Conservation (phyloP, 1,140 invertebrate species). For the Solen grandis region DNA sequence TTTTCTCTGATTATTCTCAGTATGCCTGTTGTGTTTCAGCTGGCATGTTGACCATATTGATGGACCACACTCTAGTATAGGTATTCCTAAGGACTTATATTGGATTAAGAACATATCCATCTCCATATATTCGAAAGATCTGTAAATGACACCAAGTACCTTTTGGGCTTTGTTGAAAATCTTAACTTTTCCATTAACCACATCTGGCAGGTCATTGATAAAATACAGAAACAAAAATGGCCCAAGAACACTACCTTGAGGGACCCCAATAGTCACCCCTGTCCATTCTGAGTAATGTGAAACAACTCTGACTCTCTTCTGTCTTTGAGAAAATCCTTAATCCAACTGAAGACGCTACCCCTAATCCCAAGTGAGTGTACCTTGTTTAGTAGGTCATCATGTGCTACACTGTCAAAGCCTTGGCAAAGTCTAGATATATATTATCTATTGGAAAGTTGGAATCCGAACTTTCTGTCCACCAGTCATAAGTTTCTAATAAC, state of each 20-base stretch:
- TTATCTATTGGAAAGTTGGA: background rate
- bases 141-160: no score
- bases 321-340: conserved; percentile 1
- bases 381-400: background rate
- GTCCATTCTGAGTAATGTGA: background rate
- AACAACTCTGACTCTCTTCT: background rate
- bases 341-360: conserved; percentile 3
- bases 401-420: no score
- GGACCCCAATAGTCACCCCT: conserved; percentile 1
- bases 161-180: no score
- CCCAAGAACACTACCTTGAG: conserved; percentile 13
- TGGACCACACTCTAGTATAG: no score
- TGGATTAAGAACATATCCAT: no score
- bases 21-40: no score
- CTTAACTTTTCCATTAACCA: no score
- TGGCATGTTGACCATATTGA: no score
- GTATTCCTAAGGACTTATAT: no score
- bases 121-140: no score
- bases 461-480: conserved; percentile 31
- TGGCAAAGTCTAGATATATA: conserved; percentile 18
- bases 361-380: conserved; percentile 3
- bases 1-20: no score
- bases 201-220: conserved; percentile 37
- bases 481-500: conserved; percentile 9
- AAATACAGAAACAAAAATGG: conserved; percentile 12